phyloP scores from a whole-genome alignment of 2,113 vertebrate genomes.

The Perca schrenkii region DNA sequence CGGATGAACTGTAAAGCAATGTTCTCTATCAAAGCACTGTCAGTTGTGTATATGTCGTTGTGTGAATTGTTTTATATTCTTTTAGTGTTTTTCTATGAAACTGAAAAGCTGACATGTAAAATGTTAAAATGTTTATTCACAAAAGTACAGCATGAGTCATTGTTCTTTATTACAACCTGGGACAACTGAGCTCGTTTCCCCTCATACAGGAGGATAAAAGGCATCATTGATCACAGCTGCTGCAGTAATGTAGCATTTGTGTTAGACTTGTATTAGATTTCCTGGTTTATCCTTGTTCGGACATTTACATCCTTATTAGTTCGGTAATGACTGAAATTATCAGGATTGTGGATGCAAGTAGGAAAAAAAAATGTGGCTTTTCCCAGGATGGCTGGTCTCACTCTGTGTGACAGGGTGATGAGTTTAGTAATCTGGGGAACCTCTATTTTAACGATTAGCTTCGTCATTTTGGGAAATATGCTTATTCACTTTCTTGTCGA shows the following conservation, averaged over 20 bases:
- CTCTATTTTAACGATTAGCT: background rate
- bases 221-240: constrained; percentile 3
- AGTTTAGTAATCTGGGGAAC: background rate
- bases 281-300: background rate
- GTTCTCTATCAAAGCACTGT: background rate
- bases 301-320: background rate
- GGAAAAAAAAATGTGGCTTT: background rate
- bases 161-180: constrained; percentile 14
- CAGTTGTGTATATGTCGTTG: background rate
- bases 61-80: constrained; percentile 17
- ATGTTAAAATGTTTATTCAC: constrained; percentile 54
- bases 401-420: background rate
- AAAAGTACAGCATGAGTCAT: constrained; percentile 40
- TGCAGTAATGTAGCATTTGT: background rate
- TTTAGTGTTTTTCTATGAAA: constrained; percentile 39
- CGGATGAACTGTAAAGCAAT: background rate
- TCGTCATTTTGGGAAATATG: background rate
- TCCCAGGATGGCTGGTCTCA: background rate
- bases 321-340: background rate
- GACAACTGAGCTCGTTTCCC: background rate
- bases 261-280: background rate
- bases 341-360: background rate
- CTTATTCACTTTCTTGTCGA: background rate
- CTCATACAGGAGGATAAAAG: constrained; percentile 7
- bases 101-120: constrained; percentile 23